phyloP scores from a whole-genome alignment of 2,113 vertebrate species.

The Alligator sinensis region DNA sequence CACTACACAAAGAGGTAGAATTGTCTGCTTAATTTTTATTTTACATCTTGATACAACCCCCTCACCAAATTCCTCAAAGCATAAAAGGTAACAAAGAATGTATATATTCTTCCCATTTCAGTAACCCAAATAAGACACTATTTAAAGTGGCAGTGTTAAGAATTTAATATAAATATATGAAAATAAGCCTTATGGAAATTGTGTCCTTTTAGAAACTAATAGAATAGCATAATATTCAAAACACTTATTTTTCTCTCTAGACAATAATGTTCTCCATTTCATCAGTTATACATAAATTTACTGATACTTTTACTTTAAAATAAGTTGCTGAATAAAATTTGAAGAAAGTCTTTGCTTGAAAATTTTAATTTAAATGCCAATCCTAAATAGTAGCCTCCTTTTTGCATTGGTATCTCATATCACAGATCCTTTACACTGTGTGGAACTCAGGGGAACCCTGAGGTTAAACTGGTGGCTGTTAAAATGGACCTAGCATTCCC shows the following conservation, averaged over 20 bases:
- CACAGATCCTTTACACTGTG: background rate
- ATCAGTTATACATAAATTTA: background rate
- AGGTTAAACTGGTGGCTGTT: background rate
- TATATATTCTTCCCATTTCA: background rate
- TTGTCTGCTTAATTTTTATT: background rate
- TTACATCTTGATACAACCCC: background rate
- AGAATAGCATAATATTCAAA: slow-evolving; percentile 1
- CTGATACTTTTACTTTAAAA: background rate
- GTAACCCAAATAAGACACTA: background rate
- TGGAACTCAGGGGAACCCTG: too few species aligned
- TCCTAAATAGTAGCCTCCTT: background rate
- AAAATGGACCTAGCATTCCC: background rate
- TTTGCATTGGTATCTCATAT: background rate
- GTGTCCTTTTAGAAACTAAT: background rate
- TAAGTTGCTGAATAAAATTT: background rate
- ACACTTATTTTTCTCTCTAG: background rate
- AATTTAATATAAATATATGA: slow-evolving; percentile 30
- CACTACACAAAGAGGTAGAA: background rate
- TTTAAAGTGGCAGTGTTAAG: slow-evolving; percentile 32
- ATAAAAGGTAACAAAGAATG: background rate
- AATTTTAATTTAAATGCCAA: background rate
- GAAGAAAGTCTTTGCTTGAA: background rate
- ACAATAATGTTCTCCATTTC: background rate
- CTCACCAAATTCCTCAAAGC: background rate
- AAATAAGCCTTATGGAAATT: background rate